phyloP scores from a whole-genome alignment of 2,888 invertebrate species.

The Atrina japonica region DNA sequence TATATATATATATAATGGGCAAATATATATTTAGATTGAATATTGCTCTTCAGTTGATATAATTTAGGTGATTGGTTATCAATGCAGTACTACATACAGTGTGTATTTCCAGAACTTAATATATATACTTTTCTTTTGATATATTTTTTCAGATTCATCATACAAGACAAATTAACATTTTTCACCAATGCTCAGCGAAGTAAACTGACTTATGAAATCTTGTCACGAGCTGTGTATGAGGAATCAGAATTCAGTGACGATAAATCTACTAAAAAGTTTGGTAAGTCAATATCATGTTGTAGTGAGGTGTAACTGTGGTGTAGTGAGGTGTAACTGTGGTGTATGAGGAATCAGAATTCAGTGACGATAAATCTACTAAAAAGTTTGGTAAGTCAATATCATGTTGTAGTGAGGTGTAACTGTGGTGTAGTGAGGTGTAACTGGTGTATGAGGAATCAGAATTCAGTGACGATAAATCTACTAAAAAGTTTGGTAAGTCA shows the following conservation, averaged over 20 bases:
- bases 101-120: too few relatives aligned
- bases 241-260: conserved; percentile 80
- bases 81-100: too few relatives aligned
- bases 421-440: too few relatives aligned
- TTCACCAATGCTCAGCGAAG: conserved; percentile 93
- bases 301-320: too few relatives aligned
- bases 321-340: too few relatives aligned
- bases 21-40: too few relatives aligned
- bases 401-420: too few relatives aligned
- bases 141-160: conserved; percentile 15
- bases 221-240: conserved; percentile 92
- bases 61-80: too few relatives aligned
- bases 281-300: conserved; percentile 48
- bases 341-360: neutral
- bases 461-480: neutral
- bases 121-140: neutral
- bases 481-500: conserved; percentile 62
- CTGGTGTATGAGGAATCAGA: too few relatives aligned
- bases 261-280: conserved; percentile 66
- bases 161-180: conserved; percentile 88
- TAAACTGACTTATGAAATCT: conserved; percentile 93
- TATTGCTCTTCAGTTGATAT: too few relatives aligned
- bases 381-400: conserved; percentile 62
- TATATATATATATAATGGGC: too few relatives aligned
- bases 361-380: neutral